Evolutionary conservation across 2,797 vertebrate species (phyloP), one percentile per base, ranked within the genome.

Genomic region (Gallinago solitaria): DNA sequence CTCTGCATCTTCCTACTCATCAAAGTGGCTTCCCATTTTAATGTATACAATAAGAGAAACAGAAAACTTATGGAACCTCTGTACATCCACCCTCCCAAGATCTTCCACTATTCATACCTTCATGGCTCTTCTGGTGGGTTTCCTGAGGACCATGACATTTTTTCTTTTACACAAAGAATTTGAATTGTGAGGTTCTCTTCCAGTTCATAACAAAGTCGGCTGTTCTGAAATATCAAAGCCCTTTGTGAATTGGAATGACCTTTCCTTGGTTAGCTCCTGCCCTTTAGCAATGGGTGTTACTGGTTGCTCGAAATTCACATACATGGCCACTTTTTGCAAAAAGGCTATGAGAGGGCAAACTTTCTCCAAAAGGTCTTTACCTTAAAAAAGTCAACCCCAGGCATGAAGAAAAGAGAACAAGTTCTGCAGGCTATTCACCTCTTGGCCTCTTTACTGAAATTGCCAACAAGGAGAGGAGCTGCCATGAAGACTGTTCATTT

Each of bases 221-320:
- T 96, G 63, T 96, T 96, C 95, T 87, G 93, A 97, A 96, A 96
- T 96, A 96, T 95, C 94, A 97, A 96, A 97, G 87, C 60, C 91
- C 60, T 92, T 89, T 91, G 84, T 92, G 96, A 95, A 97, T 93
- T 96, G 87, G 71, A 97, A 96, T 95, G 96, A 97, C 94, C 96
- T 97, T 97, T 95, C 93, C 84, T 87, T 93, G 91, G 95, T 95
- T 95, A 96, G 89, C 87, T 92, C 24, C 70, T 94, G 95, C 94
- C 95, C 95, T 95, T 95, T 92, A 95, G 84, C 94, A 91, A 93
- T 92, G 96, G 95, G 94, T 96, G 95, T 93, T 94, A 71, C 87
- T 89, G 37, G 87, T 92, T 92, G 59, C 71, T 96, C 47, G 0
- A 92, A 93, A 95, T 92, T 93, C 96, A 90, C 91, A 89, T 69